phyloP scores from a whole-genome alignment of 2,113 vertebrate genomes.

The Microtus oregoni region DNA sequence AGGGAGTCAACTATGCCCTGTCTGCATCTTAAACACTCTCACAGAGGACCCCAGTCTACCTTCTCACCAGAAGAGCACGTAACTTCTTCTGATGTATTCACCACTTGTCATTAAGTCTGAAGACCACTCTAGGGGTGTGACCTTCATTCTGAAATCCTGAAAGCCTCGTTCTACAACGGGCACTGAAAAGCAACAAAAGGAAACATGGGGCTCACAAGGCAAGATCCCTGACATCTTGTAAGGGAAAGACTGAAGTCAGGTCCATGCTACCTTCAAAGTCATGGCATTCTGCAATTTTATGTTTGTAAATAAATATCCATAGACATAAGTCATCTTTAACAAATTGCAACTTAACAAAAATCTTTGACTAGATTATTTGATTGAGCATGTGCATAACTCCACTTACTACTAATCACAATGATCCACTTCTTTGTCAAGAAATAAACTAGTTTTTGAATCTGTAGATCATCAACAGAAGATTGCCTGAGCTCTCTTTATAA shows the following conservation, averaged over 20 bases:
- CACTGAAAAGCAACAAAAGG: neutral
- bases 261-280: neutral
- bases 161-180: constrained; percentile 26
- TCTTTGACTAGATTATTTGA: constrained; percentile 28
- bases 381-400: neutral
- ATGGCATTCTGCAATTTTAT: constrained; percentile 4
- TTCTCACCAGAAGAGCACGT: constrained; percentile 49
- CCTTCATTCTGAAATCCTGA: constrained; percentile 55
- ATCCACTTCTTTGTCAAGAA: constrained; percentile 40
- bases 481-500: constrained; percentile 11
- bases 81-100: constrained; percentile 56
- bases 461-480: neutral
- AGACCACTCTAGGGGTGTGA: constrained; percentile 43
- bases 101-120: constrained; percentile 42
- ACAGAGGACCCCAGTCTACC: neutral
- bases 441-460: constrained; percentile 52
- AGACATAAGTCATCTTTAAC: constrained; percentile 22
- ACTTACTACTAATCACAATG: constrained; percentile 22
- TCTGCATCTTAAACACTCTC: constrained; percentile 75
- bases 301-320: constrained; percentile 46
- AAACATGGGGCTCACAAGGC: neutral
- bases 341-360: constrained; percentile 40
- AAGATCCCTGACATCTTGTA: neutral
- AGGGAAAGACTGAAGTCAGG: constrained; percentile 14
- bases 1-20: constrained; percentile 65